Percentiles rank a stretch among this genome's conserved stretches.
These are phyloP conservation scores for Falco columbarius DNA, from an alignment of 2,797 vertebrate genomes.

Conservation along the genomic window DNA sequence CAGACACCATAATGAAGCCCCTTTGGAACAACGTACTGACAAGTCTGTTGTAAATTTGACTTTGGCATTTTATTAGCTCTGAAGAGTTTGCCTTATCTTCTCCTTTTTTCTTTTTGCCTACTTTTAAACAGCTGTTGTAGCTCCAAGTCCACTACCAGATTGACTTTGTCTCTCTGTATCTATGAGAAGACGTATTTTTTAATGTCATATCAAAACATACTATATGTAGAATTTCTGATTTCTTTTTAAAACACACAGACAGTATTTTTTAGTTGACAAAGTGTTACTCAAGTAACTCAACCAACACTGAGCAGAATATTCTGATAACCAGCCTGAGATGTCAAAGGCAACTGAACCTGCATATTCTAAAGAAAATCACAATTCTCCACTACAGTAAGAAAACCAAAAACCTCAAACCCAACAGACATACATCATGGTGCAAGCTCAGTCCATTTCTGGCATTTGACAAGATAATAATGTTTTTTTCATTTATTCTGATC, in stretches of 20 bases:
- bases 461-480: not conserved
- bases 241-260: not conserved
- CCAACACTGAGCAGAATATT: not conserved
- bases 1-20: not conserved
- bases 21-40: not conserved
- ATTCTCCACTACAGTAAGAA: not conserved
- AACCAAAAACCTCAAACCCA: not conserved
- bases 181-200: not conserved
- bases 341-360: slow-evolving; percentile 41
- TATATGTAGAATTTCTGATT: not conserved
- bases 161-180: not conserved
- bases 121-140: not conserved
- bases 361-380: not conserved
- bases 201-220: not conserved
- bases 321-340: not conserved
- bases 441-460: not conserved
- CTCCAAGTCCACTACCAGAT: not conserved
- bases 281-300: not conserved
- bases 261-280: not conserved
- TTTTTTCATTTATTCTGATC: not conserved
- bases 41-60: not conserved
- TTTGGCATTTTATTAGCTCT: not conserved
- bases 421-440: not conserved
- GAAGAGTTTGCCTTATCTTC: not conserved
- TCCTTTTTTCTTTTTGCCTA: not conserved